Percentiles rank a stretch among this genome's conserved stretches.
Conservation (phyloP, 2,888 invertebrate genomes). For the Drosophila kambysellisi region DNA sequence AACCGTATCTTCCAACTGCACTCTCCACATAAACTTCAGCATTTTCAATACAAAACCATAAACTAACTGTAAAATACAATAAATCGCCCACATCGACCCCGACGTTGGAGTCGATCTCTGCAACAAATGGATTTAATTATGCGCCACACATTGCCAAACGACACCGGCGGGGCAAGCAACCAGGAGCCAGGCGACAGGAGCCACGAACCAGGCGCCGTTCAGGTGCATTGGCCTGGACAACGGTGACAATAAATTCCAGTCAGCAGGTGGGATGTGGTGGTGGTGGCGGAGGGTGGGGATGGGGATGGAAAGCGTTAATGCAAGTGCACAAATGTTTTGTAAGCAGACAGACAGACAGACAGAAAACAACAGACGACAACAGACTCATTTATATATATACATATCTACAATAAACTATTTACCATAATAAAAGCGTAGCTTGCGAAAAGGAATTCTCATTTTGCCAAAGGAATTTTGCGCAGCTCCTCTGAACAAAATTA, state of each 20-base stretch:
- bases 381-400: background rate
- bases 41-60: conserved; percentile 61
- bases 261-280: background rate
- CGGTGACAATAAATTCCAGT: conserved; percentile 70
- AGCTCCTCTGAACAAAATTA: conserved; percentile 41
- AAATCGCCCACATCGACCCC: conserved; percentile 60
- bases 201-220: conserved; percentile 13
- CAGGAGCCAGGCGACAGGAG: conserved; percentile 66
- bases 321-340: conserved; percentile 68
- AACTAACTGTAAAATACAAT: conserved; percentile 71
- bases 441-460: conserved; percentile 69
- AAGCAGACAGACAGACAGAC: conserved; percentile 41
- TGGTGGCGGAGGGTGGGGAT: too few relatives aligned
- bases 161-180: conserved; percentile 19
- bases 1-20: conserved; percentile 1
- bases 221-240: conserved; percentile 68
- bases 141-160: conserved; percentile 47
- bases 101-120: conserved; percentile 28
- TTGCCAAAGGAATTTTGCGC: conserved; percentile 67
- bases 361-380: conserved; percentile 19
- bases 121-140: conserved; percentile 79
- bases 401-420: conserved; percentile 54
- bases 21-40: conserved; percentile 10
- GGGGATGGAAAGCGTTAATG: conserved; percentile 45
- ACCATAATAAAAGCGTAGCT: conserved; percentile 35